Percentiles rank a stretch among this genome's conserved stretches.
Evolutionary conservation across 2,888 invertebrate genomes (phyloP).

Genomic region (Aleiodes testaceus): DNA sequence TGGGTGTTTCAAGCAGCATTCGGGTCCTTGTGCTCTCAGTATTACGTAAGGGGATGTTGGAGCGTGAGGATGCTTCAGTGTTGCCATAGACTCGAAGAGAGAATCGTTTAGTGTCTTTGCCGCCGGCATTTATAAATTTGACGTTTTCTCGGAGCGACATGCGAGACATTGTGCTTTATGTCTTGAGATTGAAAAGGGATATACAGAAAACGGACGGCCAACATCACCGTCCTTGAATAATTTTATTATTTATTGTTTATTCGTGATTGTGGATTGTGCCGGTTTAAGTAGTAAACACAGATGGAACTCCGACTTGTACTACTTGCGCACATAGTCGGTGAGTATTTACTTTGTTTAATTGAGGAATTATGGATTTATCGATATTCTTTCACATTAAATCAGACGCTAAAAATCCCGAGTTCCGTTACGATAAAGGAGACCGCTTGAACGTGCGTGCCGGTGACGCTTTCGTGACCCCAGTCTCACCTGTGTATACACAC

Average conservation of each 20-base stretch:
- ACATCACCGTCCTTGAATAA: conserved; percentile 15
- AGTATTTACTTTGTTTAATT: conserved; percentile 39
- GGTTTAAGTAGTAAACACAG: conserved; percentile 47
- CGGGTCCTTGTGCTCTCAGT: conserved; percentile 34
- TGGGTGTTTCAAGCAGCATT: conserved; percentile 24
- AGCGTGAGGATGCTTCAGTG: conserved; percentile 45
- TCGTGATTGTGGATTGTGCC: background rate
- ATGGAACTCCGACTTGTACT: conserved; percentile 65
- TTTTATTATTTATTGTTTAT: background rate
- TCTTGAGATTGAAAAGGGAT: conserved; percentile 26
- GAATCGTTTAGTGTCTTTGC: background rate
- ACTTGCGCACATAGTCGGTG: conserved; percentile 60
- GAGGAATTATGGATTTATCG: too few species aligned
- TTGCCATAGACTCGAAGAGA: conserved; percentile 6
- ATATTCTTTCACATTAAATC: background rate
- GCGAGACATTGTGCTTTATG: conserved; percentile 35
- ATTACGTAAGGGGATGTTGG: conserved; percentile 55
- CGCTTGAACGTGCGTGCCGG: conserved; percentile 38
- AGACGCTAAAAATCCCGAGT: conserved; percentile 20
- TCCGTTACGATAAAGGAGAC: conserved; percentile 32
- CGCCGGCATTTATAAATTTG: conserved; percentile 1
- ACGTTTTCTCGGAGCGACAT: conserved; percentile 17
- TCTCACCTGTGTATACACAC: background rate
- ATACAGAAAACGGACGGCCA: background rate
- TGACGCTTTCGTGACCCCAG: conserved; percentile 39